phyloP scores from a whole-genome alignment of 23 tunicate species.

The Botrylloides violaceus region DNA sequence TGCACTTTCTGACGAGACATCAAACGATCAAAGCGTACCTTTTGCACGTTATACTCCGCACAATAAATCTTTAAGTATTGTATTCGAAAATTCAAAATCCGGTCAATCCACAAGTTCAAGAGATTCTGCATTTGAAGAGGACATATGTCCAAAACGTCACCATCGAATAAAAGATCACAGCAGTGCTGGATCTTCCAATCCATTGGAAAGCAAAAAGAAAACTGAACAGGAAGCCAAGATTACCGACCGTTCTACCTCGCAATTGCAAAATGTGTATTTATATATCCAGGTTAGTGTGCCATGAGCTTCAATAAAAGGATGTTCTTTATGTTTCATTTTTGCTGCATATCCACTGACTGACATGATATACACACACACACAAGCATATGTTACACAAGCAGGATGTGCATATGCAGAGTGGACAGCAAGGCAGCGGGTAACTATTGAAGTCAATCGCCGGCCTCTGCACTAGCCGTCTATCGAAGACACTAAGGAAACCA shows the following conservation, averaged over 20 bases:
- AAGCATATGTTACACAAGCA: too few relatives aligned
- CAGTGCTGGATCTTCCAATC: not conserved
- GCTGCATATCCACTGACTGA: too few relatives aligned
- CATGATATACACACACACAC: too few relatives aligned
- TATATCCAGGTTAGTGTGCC: slow-evolving; percentile 47
- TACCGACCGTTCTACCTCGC: not conserved
- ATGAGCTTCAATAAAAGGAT: not conserved
- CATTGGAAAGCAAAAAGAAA: not conserved
- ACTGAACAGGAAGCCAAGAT: not conserved
- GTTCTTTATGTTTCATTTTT: not conserved
- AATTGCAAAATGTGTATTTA: slow-evolving; percentile 28
- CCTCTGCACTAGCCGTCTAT: too few relatives aligned
- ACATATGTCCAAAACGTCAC: not conserved
- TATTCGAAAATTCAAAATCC: slow-evolving; percentile 27
- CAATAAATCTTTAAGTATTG: slow-evolving; percentile 52
- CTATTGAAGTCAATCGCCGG: too few relatives aligned
- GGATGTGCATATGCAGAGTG: too few relatives aligned
- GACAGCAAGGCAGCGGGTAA: too few relatives aligned
- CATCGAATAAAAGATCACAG: not conserved
- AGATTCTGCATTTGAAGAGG: slow-evolving; percentile 12
- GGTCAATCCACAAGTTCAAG: not conserved
- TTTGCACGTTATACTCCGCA: slow-evolving; percentile 34
- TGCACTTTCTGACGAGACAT: not conserved
- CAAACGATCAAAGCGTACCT: slow-evolving; percentile 11
- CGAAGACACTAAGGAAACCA: too few relatives aligned